Evolutionary conservation across 2,888 invertebrate genomes (phyloP).

Genomic region (Watsonalla binaria): DNA sequence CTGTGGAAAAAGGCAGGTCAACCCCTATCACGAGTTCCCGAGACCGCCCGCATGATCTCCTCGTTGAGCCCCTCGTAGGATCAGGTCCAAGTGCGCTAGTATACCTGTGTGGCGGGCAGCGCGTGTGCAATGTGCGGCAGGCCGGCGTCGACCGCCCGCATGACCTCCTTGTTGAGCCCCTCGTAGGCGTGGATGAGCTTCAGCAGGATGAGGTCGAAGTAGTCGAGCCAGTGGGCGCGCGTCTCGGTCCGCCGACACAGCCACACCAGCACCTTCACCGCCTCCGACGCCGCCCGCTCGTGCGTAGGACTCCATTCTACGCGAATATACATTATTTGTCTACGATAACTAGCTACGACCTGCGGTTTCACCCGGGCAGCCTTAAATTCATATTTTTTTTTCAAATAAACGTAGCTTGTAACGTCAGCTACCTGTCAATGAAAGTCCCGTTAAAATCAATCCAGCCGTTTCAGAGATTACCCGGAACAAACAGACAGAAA

Average conservation of each 20-base stretch:
- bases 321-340: too few relatives aligned
- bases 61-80: conserved; percentile 42
- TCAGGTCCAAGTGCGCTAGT: background rate
- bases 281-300: conserved; percentile 85
- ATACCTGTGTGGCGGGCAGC: conserved; percentile 86
- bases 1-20: too few relatives aligned
- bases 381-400: too few relatives aligned
- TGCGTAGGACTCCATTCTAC: conserved; percentile 69
- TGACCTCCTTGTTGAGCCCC: conserved; percentile 84
- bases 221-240: conserved; percentile 89
- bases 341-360: too few relatives aligned
- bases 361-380: too few relatives aligned
- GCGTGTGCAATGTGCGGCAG: conserved; percentile 85
- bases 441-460: too few relatives aligned
- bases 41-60: conserved; percentile 90
- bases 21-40: too few relatives aligned
- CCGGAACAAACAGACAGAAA: too few relatives aligned
- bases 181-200: conserved; percentile 93
- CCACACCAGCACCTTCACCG: conserved; percentile 90
- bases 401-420: too few relatives aligned
- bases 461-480: too few relatives aligned
- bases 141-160: conserved; percentile 92
- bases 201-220: conserved; percentile 93
- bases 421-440: too few relatives aligned
- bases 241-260: conserved; percentile 89